Evolutionary conservation across 2,113 vertebrate species (phyloP).

Genomic region (Salminus brasiliensis): DNA sequence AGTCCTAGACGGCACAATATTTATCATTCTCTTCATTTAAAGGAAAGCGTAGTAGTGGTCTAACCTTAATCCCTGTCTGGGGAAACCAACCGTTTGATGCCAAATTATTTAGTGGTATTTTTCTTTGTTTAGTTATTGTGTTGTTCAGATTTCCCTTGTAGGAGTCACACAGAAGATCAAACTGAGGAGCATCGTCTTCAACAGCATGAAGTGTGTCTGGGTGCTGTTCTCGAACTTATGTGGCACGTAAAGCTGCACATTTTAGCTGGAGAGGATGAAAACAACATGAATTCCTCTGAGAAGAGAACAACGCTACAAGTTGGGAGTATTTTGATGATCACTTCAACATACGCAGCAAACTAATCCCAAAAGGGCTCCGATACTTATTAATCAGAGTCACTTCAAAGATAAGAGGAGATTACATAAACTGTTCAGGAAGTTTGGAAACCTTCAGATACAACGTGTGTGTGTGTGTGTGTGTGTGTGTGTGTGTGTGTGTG

Average conservation of each 20-base stretch:
- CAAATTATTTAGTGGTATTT: no score
- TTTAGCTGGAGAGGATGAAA: conserved; percentile 1
- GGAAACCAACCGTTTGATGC: no score
- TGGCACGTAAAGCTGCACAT: not conserved
- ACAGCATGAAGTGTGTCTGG: no score
- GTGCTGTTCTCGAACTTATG: not conserved
- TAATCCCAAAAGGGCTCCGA: conserved; percentile 60
- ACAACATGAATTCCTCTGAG: not conserved
- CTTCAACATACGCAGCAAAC: conserved; percentile 34
- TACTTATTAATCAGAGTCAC: conserved; percentile 59
- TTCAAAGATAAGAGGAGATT: conserved; percentile 65
- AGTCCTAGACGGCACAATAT: no score
- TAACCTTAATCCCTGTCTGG: no score
- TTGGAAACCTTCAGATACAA: conserved; percentile 19
- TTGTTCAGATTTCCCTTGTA: not conserved
- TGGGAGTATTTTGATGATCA: not conserved
- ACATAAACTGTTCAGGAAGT: conserved; percentile 45
- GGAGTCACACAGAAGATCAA: not conserved
- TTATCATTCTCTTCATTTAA: no score
- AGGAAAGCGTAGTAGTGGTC: no score
- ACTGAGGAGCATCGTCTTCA: not conserved
- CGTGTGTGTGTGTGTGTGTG: conserved; percentile 30
- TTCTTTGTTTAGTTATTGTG: not conserved
- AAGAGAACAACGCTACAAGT: not conserved
- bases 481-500: conserved; percentile 16